Base-by-base conservation (phyloP, 2,888 invertebrate species). In the Melieria omissa region DNA sequence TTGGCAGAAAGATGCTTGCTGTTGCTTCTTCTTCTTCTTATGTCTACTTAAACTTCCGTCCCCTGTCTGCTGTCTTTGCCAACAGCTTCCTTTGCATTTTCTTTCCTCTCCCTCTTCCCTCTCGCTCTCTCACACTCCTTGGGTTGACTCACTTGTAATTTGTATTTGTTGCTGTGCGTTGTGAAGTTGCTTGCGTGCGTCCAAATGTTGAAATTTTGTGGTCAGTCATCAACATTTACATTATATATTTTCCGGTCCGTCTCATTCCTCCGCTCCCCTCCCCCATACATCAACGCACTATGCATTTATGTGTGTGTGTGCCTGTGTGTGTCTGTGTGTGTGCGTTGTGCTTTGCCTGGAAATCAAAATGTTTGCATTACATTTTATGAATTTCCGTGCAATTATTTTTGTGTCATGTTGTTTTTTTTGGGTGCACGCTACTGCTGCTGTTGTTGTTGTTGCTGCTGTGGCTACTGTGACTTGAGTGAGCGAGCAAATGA, bases 301-400 rank as follows among this genome's bases (percentile, higher is more conserved):
- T n/a, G n/a, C n/a, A n/a, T n/a, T n/a, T n/a, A n/a, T n/a, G n/a
- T n/a, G 29, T 29, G 29, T 29, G 29, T 29, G 29, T 29, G 29
- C n/a, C n/a, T 29, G 29, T 16, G 16, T 16, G 16, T 16, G 16
- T 29, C 3, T 29, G 29, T 29, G 29, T 29, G 1, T 29, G 29
- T 29, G 29, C 29, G 29, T 29, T 29, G 29, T 29, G 29, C 29
- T 29, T 29, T 29, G 29, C 29, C 29, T 29, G 29, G 52, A 5
- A 8, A 14, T 64, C 6, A 41, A 64, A 49, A 29, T 65, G 9
- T 65, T 55, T 45, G 54, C 16, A 41, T 65, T 14, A 55, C n/a
- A 65, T 65, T 45, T 55, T 55, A 65, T 55, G 65, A 65, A 55
- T 65, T 55, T 55, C 45, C 55, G 16, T 5, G 7, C 65, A 45